Conservation (phyloP, 2,113 vertebrate species). For the Paratilapia polleni region DNA sequence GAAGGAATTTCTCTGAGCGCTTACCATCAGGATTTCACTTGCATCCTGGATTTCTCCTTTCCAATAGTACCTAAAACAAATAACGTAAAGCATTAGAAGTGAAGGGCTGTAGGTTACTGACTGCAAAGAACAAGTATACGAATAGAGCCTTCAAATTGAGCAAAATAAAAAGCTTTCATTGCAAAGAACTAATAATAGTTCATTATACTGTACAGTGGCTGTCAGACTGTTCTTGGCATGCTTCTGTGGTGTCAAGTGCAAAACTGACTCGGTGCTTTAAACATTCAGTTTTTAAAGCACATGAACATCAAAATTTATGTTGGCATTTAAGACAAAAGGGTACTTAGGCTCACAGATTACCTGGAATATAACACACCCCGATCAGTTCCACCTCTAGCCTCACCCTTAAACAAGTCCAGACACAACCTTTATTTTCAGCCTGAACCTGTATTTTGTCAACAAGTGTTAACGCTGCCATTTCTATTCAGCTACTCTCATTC, state of each 20-base stretch:
- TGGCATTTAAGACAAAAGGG: neutral
- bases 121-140: neutral
- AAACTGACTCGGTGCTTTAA: slow-evolving; percentile 1
- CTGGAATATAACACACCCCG: neutral
- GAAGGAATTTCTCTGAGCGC: slow-evolving; percentile 5
- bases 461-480: slow-evolving; percentile 2
- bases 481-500: neutral
- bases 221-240: neutral
- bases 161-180: neutral
- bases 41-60: slow-evolving; percentile 88
- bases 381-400: neutral
- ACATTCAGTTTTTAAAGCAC: neutral
- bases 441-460: slow-evolving; percentile 14
- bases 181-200: neutral
- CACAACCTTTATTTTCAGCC: slow-evolving; percentile 22
- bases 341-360: neutral
- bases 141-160: neutral
- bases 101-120: neutral
- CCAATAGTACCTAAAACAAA: slow-evolving; percentile 85
- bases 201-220: neutral
- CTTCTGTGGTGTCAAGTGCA: slow-evolving; percentile 15
- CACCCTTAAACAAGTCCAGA: neutral
- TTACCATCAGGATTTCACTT: slow-evolving; percentile 87
- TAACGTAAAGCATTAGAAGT: neutral
- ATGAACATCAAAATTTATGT: neutral